Evolutionary conservation across 2,797 vertebrate genomes (phyloP).

Genomic region (Merluccius polli): DNA sequence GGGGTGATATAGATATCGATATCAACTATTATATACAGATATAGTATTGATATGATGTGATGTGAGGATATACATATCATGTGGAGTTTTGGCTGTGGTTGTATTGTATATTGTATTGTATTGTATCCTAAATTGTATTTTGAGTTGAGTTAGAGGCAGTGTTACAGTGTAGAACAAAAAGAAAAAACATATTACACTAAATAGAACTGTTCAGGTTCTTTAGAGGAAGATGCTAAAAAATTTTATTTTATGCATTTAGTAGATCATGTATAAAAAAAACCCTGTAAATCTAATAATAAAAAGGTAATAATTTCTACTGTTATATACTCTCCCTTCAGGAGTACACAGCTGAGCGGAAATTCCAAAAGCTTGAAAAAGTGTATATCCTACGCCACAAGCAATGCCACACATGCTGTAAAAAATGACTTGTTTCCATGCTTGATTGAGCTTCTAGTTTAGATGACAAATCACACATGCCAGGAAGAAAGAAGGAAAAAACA

Average conservation of each 20-base stretch:
- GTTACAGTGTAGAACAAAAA: background rate
- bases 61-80: background rate
- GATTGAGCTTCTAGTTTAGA: background rate
- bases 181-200: background rate
- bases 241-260: background rate
- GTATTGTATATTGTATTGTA: too few species aligned
- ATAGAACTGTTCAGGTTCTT: background rate
- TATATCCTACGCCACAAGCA: slow-evolving; percentile 14
- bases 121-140: background rate
- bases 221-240: background rate
- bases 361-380: background rate
- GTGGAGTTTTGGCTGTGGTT: background rate
- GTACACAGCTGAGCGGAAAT: too few species aligned
- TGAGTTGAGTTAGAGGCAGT: background rate
- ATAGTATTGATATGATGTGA: background rate
- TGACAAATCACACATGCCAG: background rate
- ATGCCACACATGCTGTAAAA: slow-evolving; percentile 42
- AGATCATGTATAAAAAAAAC: background rate
- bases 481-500: background rate
- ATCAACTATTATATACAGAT: background rate
- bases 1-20: background rate
- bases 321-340: too few species aligned
- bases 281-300: too few species aligned
- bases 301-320: too few species aligned
- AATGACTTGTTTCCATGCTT: slow-evolving; percentile 11